Conservation (phyloP, 2,888 invertebrate species). For the Gymnocheta viridis region DNA sequence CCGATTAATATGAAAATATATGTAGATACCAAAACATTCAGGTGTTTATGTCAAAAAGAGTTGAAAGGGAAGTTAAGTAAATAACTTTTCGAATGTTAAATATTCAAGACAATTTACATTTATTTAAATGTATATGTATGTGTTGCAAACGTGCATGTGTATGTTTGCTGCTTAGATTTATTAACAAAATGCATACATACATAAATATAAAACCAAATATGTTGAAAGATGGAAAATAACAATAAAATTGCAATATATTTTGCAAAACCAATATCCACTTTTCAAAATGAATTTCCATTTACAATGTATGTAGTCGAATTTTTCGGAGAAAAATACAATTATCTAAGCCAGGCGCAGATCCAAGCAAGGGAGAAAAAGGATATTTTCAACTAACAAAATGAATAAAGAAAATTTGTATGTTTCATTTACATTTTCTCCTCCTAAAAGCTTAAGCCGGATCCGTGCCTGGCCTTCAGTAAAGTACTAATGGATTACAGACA, state of each 20-base stretch:
- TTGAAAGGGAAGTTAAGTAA: not conserved
- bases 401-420: too few species aligned
- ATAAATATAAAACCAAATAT: not conserved
- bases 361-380: too few species aligned
- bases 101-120: too few species aligned
- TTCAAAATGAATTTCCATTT: not conserved
- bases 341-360: too few species aligned
- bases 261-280: not conserved
- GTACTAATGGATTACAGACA: not conserved
- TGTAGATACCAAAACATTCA: too few species aligned
- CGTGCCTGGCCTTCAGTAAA: too few species aligned
- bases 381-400: too few species aligned
- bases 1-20: not conserved
- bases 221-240: not conserved
- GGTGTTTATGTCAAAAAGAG: constrained; percentile 29
- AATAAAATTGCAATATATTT: not conserved
- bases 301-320: not conserved
- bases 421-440: too few species aligned
- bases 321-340: not conserved
- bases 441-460: too few species aligned
- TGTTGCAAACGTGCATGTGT: not conserved
- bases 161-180: constrained; percentile 7
- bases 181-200: not conserved
- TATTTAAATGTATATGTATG: too few species aligned
- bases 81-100: too few species aligned